Base-by-base conservation (phyloP, 2,797 vertebrate genomes). In the Gadopsis marmoratus region DNA sequence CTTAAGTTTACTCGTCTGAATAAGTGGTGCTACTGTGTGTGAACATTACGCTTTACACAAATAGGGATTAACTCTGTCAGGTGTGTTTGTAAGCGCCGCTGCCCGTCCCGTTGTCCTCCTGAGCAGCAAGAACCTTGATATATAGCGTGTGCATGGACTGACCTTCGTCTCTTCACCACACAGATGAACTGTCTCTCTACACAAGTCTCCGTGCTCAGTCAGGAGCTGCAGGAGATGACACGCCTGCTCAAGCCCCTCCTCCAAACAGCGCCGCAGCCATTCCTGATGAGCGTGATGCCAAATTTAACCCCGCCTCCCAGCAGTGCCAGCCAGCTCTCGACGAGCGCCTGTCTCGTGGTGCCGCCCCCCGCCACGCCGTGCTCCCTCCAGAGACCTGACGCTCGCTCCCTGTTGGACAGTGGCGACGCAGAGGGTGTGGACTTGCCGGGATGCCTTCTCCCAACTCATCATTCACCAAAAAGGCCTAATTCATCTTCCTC, bases 201-300 rank as follows among this genome's bases (percentile, higher is more conserved):
- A 79, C 96, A 96, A 86, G 96, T 96, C 23, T 94, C 93, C 61
- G 91, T 90, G 70, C 94, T 96, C 82, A 96, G 95, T 78, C 93
- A 94, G 75, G 96, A 96, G 86, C 91, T 96, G 47, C 95, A 95
- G 92, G 95, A 96, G 77, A 95, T 96, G 94, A 93, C 94, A 7
- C 90, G 91, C 33, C 93, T 96, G 48, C 91, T 96, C 4, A 94
- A 92, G 71, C 95, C 96, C 74, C 89, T 96, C 81, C 94, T 96
- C 54, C 89, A 95, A 65, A 81, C 88, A 4, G 69, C 89, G 16
- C 84, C 91, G 5, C 94, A 92, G 74, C 92, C 93, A 12, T 37
- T 91, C 60, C 79, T 92, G 59, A 89, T 84, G 35, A 78, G 91
- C 79, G 55, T 89, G 71, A 91, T 91, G 41, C 89, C 95, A 72